Percentiles rank a stretch among this genome's conserved stretches.
Conservation (phyloP, 1,140 invertebrate species). For the Halotydeus destructor region DNA sequence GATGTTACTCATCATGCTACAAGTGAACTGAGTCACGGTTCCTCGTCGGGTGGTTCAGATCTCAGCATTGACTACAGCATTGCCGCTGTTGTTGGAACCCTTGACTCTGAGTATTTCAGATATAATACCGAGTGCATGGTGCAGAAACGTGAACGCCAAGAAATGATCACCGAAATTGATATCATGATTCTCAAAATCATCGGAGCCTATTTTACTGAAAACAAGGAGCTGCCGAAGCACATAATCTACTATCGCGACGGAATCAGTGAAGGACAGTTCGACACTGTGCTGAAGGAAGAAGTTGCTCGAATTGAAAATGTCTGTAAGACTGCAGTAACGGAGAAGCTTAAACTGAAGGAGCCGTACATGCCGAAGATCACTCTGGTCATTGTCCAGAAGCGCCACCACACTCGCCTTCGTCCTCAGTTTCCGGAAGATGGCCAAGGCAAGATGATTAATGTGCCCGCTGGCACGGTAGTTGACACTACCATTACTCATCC, state of each 20-base stretch:
- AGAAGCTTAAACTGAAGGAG: constrained; percentile 12
- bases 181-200: constrained; percentile 40
- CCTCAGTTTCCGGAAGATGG: constrained; percentile 19
- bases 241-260: constrained; percentile 65
- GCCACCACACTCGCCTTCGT: constrained; percentile 49
- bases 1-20: constrained; percentile 64
- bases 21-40: constrained; percentile 46
- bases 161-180: constrained; percentile 32
- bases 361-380: constrained; percentile 43
- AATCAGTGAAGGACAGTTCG: constrained; percentile 39
- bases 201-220: constrained; percentile 26
- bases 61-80: too few relatives aligned
- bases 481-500: constrained; percentile 60
- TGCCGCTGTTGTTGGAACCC: constrained; percentile 37
- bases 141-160: constrained; percentile 12
- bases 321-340: too few relatives aligned
- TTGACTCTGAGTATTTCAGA: constrained; percentile 10
- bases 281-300: constrained; percentile 18
- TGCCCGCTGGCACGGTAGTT: constrained; percentile 61
- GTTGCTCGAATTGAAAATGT: constrained; percentile 21
- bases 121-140: constrained; percentile 11
- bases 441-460: constrained; percentile 32
- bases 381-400: constrained; percentile 70
- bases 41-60: too few relatives aligned
- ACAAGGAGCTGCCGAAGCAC: constrained; percentile 30